These are phyloP conservation scores for Coreoperca whiteheadi DNA, from an alignment of 2,113 vertebrate genomes.

Conservation along the genomic window DNA sequence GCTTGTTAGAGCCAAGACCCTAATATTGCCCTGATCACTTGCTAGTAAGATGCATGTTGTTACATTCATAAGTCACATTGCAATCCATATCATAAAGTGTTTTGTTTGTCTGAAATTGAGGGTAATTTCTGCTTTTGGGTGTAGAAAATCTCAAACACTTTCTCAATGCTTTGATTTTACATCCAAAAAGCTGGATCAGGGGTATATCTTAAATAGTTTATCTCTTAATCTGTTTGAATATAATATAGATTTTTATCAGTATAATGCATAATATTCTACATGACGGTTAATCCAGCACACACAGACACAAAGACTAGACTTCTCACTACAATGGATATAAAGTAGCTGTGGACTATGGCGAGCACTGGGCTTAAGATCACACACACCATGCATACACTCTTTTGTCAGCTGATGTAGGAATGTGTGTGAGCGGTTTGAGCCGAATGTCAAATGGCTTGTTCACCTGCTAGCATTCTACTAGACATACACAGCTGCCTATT, in stretches of 20 bases:
- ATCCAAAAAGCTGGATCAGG: not conserved
- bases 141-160: not conserved
- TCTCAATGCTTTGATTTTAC: not conserved
- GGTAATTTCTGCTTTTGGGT: not conserved
- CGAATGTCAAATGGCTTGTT: conserved; percentile 73
- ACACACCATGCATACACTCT: conserved; percentile 14
- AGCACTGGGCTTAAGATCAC: conserved; percentile 12
- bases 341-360: not conserved
- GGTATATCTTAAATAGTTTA: no score
- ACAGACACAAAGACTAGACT: not conserved
- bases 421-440: conserved; percentile 59
- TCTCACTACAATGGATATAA: not conserved
- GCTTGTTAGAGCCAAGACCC: not conserved
- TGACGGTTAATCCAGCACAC: not conserved
- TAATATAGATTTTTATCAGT: no score
- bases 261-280: no score
- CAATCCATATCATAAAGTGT: not conserved
- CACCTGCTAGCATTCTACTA: conserved; percentile 70
- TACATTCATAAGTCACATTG: not conserved
- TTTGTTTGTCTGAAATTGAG: not conserved
- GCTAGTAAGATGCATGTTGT: not conserved
- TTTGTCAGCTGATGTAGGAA: conserved; percentile 76
- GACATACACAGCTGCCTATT: conserved; percentile 32
- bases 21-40: not conserved
- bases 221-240: no score